Evolutionary conservation across 2,113 vertebrate species (phyloP).

Genomic region (Loxodonta africana): DNA sequence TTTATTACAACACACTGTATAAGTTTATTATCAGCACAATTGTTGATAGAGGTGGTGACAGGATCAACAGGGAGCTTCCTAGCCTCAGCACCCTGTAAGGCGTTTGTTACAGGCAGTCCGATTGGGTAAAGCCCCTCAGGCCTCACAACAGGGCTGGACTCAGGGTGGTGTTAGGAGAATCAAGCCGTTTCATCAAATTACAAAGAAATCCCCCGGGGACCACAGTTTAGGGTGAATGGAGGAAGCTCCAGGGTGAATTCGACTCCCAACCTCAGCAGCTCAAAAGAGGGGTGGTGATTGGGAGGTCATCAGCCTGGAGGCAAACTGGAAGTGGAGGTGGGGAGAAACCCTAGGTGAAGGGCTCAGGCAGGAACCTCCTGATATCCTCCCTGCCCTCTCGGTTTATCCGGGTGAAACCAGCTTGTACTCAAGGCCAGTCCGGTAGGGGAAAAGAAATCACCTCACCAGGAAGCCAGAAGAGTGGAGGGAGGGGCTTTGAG

Average conservation of each 20-base stretch:
- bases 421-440: background rate
- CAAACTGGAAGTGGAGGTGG: background rate
- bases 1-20: background rate
- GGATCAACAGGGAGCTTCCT: background rate
- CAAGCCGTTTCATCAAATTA: slow-evolving; percentile 35
- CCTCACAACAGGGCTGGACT: slow-evolving; percentile 13
- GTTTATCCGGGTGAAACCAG: background rate
- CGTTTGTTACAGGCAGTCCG: background rate
- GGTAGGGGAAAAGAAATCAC: background rate
- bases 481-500: background rate
- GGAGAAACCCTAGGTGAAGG: background rate
- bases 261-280: slow-evolving; percentile 37
- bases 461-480: background rate
- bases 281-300: background rate
- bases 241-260: background rate
- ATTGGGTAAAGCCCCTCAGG: background rate
- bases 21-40: background rate
- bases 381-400: background rate
- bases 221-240: background rate
- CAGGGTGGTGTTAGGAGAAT: slow-evolving; percentile 19
- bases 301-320: background rate
- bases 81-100: background rate
- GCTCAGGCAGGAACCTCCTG: background rate
- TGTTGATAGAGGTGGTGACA: background rate
- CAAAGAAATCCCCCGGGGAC: slow-evolving; percentile 62